Conservation (phyloP, 2,113 vertebrate species). For the Crotalus helleri region DNA sequence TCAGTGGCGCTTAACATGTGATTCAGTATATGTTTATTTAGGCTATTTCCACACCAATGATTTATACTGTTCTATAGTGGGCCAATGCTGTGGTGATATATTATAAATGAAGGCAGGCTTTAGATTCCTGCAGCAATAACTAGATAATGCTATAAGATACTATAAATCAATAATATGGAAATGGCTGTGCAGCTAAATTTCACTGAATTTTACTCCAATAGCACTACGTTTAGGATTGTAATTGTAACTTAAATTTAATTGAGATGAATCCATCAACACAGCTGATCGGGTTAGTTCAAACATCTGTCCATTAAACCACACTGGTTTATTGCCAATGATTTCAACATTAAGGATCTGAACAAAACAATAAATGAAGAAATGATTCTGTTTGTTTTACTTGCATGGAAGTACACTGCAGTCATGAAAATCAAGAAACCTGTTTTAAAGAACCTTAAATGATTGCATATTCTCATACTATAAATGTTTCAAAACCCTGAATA, state of each 20-base stretch:
- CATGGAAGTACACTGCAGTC: neutral
- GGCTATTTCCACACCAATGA: neutral
- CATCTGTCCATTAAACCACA: neutral
- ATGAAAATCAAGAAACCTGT: neutral
- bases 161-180: neutral
- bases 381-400: neutral
- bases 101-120: neutral
- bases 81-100: neutral
- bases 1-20: neutral
- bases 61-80: neutral
- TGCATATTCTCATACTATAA: neutral
- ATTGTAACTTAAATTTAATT: neutral
- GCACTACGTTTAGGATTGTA: neutral
- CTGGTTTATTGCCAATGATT: neutral
- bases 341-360: neutral
- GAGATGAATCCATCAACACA: neutral
- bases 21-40: neutral
- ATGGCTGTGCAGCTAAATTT: neutral
- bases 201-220: neutral
- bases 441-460: neutral
- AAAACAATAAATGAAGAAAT: neutral
- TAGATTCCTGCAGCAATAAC: neutral
- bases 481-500: neutral
- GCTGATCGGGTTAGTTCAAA: neutral
- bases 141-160: neutral